Base-by-base conservation (phyloP, 2,113 vertebrate species). In the Aramus guarauna region DNA sequence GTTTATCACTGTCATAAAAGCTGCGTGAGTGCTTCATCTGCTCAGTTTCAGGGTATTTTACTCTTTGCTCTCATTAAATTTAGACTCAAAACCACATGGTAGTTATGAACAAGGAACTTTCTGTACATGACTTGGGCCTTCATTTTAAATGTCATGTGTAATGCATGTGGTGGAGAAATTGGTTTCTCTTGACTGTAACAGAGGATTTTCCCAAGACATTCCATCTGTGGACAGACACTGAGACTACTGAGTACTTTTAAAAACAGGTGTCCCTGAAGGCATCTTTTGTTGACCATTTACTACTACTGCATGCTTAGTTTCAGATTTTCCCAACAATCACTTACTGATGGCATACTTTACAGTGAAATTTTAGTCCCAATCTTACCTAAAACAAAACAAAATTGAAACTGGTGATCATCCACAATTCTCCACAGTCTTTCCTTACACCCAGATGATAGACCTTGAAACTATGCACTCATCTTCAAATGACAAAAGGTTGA, bases 1-100 rank as follows among this genome's bases (percentile, higher is more conserved):
- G 75, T 96, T 96, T 67, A 68, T 88, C 78, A 96, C 27, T 84
- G 95, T 94, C 60, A 92, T 41, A 92, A 94, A 74, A 83, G 74
- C 84, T 59, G 77, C 30, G 4, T 71, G 68, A 58, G 69, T 73
- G 94, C 77, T 95, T 97, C 89, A 91, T 47, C 74, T 86, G 55
- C 92, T 95, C 63, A 11, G 39, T 88, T 94, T 88, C 88, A 73
- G 59, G 36, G 32, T 87, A 78, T 88, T 94, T 88, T 74, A 85
- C 83, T 77, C 81, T 63, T 93, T 1, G 0, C 27, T 75, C 73
- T 90, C 78, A 94, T 85, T 86, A 92, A 78, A 85, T 90, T 91
- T 56, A 88, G 82, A 93, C 55, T 88, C 71, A 74, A 76, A 96
- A 53, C 73, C 86, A 95, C 91, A 83, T 89, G 80, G 39, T 79